Evolutionary conservation across 37 sponge, comb jelly and placozoan species (phyloP).

Genomic region (Tethya wilhelma): DNA sequence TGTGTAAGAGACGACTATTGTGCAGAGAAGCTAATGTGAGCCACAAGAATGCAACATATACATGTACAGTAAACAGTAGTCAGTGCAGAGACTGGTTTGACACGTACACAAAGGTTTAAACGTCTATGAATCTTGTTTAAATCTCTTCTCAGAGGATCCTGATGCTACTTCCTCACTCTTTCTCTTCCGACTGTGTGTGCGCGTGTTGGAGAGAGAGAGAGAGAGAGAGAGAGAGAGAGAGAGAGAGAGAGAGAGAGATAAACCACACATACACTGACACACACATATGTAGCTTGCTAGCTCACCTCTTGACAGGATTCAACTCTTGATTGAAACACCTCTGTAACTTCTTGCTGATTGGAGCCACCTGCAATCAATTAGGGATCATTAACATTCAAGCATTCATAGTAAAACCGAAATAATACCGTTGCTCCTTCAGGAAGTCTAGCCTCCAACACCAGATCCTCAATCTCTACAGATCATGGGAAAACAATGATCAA

Average conservation of each 20-base stretch:
- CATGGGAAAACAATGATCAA: neutral
- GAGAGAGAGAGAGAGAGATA: too few species aligned
- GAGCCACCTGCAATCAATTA: neutral
- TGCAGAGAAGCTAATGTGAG: neutral
- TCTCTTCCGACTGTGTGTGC: conserved; percentile 32
- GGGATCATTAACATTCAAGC: neutral
- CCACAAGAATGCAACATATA: too few species aligned
- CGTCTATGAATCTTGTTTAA: too few species aligned
- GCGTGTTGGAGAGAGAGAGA: too few species aligned
- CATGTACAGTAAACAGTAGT: too few species aligned
- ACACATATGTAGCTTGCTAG: too few species aligned
- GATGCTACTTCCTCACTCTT: conserved; percentile 48
- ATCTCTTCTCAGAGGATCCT: too few species aligned
- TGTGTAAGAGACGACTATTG: too few species aligned
- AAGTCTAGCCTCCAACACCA: conserved; percentile 20
- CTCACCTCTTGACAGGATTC: neutral
- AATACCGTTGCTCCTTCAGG: conserved; percentile 29
- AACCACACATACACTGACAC: too few species aligned
- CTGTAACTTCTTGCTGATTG: neutral
- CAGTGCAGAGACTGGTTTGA: too few species aligned
- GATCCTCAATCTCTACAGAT: conserved; percentile 35
- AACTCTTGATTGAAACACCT: neutral
- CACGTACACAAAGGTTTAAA: too few species aligned
- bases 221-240: too few species aligned
- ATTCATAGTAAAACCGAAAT: neutral